Evolutionary conservation across 2,113 vertebrate genomes (phyloP).

Genomic region (Cochlearius cochlearius): DNA sequence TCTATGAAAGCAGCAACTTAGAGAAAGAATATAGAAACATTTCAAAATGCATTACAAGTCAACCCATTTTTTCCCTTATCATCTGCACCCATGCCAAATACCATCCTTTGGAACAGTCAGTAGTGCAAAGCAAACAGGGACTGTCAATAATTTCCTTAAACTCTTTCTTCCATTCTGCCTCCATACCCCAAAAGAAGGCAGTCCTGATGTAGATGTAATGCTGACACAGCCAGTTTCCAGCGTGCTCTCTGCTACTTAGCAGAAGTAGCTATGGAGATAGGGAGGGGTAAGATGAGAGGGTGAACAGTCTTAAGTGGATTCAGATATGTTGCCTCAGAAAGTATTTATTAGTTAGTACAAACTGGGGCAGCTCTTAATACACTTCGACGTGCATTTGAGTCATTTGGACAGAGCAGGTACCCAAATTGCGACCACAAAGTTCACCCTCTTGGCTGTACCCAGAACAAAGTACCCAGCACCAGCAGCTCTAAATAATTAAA

Average conservation of each 20-base stretch:
- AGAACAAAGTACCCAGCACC: neutral
- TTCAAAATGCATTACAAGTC: neutral
- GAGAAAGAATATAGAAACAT: neutral
- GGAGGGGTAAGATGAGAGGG: neutral
- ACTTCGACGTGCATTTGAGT: neutral
- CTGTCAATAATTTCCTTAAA: neutral
- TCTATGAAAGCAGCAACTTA: neutral
- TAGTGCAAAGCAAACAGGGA: neutral
- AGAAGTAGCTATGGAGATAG: neutral
- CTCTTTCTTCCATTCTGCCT: neutral
- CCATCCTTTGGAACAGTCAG: neutral
- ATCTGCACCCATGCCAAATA: neutral
- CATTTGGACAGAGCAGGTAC: neutral
- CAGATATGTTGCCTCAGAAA: neutral
- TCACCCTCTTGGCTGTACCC: neutral
- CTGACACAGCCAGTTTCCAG: neutral
- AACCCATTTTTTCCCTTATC: neutral
- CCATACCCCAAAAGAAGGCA: neutral
- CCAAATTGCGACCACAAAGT: neutral
- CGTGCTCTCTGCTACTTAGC: neutral
- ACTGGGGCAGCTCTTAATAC: neutral
- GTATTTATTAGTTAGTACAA: neutral
- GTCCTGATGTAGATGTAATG: neutral
- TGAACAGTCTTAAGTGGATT: neutral
- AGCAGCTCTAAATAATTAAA: constrained; percentile 4